Percentiles rank a stretch among this genome's conserved stretches.
These are phyloP conservation scores for Zenarchopterus dispar DNA, from an alignment of 2,797 vertebrate genomes.

Conservation along the genomic window DNA sequence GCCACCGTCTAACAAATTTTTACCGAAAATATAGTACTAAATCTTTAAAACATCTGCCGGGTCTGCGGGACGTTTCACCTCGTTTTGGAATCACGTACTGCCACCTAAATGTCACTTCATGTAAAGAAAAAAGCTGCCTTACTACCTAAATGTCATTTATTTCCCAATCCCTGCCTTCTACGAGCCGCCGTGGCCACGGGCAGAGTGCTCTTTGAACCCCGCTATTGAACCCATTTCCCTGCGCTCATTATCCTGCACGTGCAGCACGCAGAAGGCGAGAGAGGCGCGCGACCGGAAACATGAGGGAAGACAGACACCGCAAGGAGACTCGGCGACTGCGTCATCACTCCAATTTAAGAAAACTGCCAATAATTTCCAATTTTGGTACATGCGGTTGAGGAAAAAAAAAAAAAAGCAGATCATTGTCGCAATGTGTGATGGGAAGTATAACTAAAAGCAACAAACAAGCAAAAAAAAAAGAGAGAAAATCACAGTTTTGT, in stretches of 20 bases:
- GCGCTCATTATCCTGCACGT: constrained; percentile 73
- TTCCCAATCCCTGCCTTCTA: constrained; percentile 65
- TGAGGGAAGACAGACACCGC: not conserved
- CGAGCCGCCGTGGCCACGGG: constrained; percentile 67
- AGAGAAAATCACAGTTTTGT: no score
- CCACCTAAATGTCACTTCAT: constrained; percentile 73
- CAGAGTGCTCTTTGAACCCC: constrained; percentile 79
- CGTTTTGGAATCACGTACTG: constrained; percentile 38
- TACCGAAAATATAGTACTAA: constrained; percentile 54
- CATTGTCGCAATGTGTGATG: no score
- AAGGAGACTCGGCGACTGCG: constrained; percentile 4
- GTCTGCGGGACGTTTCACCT: constrained; percentile 36
- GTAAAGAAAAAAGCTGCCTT: constrained; percentile 61
- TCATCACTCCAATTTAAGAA: not conserved
- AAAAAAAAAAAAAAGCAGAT: no score
- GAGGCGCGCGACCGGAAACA: constrained; percentile 23
- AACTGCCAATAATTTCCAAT: no score
- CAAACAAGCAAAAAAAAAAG: no score
- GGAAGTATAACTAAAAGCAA: no score
- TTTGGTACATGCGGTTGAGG: no score
- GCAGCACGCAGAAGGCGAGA: constrained; percentile 48
- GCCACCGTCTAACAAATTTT: constrained; percentile 42
- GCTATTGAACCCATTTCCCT: constrained; percentile 75
- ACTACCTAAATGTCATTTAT: constrained; percentile 79
- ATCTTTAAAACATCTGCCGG: constrained; percentile 66